Percentiles rank a stretch among this genome's conserved stretches.
These are phyloP conservation scores for Synanthedon formicaeformis DNA, from an alignment of 2,888 invertebrate species.

Conservation along the genomic window DNA sequence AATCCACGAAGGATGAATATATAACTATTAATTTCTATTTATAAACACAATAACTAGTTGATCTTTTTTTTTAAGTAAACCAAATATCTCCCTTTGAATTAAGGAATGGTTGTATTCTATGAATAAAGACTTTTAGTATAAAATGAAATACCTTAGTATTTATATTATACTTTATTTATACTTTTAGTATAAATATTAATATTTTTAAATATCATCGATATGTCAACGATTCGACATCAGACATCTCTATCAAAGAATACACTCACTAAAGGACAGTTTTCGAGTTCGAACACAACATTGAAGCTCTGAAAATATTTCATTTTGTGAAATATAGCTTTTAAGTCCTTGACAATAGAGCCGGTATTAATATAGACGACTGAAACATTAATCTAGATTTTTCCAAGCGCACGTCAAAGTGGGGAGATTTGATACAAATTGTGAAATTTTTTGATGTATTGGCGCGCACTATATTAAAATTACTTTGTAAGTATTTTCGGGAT, in stretches of 20 bases:
- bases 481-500: too few relatives aligned
- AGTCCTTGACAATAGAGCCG: not conserved
- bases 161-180: too few relatives aligned
- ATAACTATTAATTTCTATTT: too few relatives aligned
- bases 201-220: not conserved
- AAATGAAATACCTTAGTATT: too few relatives aligned
- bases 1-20: too few relatives aligned
- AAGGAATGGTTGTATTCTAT: too few relatives aligned
- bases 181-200: too few relatives aligned
- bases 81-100: too few relatives aligned
- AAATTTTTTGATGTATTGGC: constrained; percentile 11
- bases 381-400: constrained; percentile 14
- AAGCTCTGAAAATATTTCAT: not conserved
- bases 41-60: too few relatives aligned
- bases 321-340: not conserved
- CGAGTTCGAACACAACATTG: not conserved
- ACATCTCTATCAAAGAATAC: not conserved
- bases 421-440: constrained; percentile 11
- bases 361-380: constrained; percentile 1
- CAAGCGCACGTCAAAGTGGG: constrained; percentile 11
- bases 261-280: not conserved
- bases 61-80: too few relatives aligned
- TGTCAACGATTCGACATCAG: not conserved
- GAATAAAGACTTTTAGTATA: too few relatives aligned
- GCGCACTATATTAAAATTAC: not conserved